Evolutionary conservation across 2,797 vertebrate genomes (phyloP).

Genomic region (Channallabes apus): DNA sequence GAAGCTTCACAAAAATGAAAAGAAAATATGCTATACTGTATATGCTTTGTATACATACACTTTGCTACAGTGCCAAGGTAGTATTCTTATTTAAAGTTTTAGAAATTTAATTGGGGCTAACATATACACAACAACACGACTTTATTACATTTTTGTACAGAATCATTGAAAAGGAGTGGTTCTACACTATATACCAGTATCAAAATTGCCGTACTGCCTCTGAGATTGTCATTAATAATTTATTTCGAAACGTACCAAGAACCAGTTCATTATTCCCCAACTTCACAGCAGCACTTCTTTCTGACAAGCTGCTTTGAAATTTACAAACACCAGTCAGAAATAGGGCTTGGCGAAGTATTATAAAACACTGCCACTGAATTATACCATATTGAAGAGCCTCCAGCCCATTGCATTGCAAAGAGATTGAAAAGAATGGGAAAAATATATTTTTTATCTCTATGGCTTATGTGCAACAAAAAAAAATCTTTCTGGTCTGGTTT

Average conservation of each 20-base stretch:
- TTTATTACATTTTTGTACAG: neutral
- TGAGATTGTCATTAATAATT: slow-evolving; percentile 13
- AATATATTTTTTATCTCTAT: slow-evolving; percentile 62
- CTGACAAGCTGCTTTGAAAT: slow-evolving; percentile 30
- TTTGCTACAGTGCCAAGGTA: neutral
- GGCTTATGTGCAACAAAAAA: slow-evolving; percentile 42
- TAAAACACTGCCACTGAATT: slow-evolving; percentile 58
- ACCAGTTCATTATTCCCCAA: slow-evolving; percentile 1
- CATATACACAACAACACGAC: neutral
- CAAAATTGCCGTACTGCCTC: neutral
- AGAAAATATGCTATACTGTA: too few species aligned
- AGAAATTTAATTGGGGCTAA: neutral
- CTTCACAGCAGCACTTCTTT: slow-evolving; percentile 11
- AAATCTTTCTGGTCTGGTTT: slow-evolving; percentile 63
- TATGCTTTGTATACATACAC: neutral
- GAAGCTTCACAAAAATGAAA: too few species aligned
- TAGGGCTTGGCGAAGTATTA: slow-evolving; percentile 39
- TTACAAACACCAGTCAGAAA: slow-evolving; percentile 45
- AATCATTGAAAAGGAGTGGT: neutral
- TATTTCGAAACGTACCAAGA: neutral
- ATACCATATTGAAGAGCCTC: slow-evolving; percentile 64
- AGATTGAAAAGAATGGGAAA: slow-evolving; percentile 54
- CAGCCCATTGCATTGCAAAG: slow-evolving; percentile 59
- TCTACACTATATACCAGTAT: neutral
- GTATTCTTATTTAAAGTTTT: neutral